phyloP scores from a whole-genome alignment of 2,888 invertebrate genomes.

The Heliconius erato region DNA sequence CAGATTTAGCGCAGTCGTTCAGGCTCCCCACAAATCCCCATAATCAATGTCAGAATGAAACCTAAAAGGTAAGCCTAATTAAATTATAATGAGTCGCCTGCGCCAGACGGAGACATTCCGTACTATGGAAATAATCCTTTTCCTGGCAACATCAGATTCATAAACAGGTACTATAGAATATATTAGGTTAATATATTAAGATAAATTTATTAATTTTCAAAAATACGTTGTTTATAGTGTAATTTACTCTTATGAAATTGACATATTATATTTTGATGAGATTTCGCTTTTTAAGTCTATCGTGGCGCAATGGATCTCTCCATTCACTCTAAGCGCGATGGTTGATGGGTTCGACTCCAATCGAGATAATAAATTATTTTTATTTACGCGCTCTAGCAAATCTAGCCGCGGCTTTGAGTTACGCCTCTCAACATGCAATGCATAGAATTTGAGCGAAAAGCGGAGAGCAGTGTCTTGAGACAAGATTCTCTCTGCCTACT shows the following conservation, averaged over 20 bases:
- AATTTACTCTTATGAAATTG: not conserved
- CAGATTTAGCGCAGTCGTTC: conserved; percentile 41
- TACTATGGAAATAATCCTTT: conserved; percentile 27
- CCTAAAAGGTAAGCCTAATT: conserved; percentile 54
- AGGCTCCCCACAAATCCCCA: conserved; percentile 47
- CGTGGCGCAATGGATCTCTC: too few species aligned
- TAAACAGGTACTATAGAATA: not conserved
- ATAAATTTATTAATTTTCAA: not conserved
- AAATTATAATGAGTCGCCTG: conserved; percentile 58
- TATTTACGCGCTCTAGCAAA: too few species aligned
- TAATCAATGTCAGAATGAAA: conserved; percentile 54
- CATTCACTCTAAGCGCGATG: too few species aligned
- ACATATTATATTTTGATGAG: not conserved
- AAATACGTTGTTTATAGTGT: not conserved
- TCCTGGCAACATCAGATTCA: not conserved
- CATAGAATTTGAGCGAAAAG: too few species aligned
- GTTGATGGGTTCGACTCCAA: too few species aligned
- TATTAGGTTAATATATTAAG: not conserved
- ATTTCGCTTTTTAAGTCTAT: not conserved
- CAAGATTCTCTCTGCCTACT: too few species aligned
- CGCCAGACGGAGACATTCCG: conserved; percentile 44
- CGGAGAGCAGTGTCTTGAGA: too few species aligned
- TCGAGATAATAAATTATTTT: too few species aligned
- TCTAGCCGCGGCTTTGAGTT: too few species aligned
- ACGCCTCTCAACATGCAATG: too few species aligned